A percentile compares a stretch with the other conserved stretches of the same genome.
Evolutionary conservation across 1,140 invertebrate species (phyloP).

Genomic region (Pseudomyrmex cubaensis): DNA sequence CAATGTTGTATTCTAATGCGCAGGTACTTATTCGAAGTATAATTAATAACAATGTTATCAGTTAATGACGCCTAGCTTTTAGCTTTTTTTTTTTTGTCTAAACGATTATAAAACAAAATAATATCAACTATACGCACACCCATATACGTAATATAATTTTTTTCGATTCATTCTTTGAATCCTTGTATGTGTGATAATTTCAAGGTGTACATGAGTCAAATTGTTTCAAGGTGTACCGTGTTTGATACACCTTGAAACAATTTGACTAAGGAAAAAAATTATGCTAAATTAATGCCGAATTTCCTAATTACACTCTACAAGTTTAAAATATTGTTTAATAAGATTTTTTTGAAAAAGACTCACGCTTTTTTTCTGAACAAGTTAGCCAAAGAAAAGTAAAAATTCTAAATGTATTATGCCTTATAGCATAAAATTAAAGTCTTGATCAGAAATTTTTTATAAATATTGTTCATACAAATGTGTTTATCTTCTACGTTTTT

Average conservation of each 20-base stretch:
- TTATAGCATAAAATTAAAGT: not conserved
- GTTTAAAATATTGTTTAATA: too few species aligned
- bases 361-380: not conserved
- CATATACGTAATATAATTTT: not conserved
- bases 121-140: not conserved
- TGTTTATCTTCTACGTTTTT: not conserved
- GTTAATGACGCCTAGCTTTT: conserved; percentile 48
- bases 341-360: not conserved
- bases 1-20: not conserved
- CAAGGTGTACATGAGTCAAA: too few species aligned
- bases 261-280: too few species aligned
- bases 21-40: not conserved
- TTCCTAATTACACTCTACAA: too few species aligned
- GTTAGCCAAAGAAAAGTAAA: not conserved
- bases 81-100: not conserved
- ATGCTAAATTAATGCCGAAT: too few species aligned
- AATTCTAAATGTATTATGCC: not conserved
- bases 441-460: not conserved
- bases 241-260: too few species aligned
- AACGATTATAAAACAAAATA: conserved; percentile 5
- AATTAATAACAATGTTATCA: not conserved
- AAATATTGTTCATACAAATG: not conserved
- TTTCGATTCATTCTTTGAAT: not conserved
- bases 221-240: too few species aligned
- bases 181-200: too few species aligned